A percentile compares a stretch with the other conserved stretches of the same genome.
phyloP scores from a whole-genome alignment of 2,888 invertebrate species.

The Drosophila recens region DNA sequence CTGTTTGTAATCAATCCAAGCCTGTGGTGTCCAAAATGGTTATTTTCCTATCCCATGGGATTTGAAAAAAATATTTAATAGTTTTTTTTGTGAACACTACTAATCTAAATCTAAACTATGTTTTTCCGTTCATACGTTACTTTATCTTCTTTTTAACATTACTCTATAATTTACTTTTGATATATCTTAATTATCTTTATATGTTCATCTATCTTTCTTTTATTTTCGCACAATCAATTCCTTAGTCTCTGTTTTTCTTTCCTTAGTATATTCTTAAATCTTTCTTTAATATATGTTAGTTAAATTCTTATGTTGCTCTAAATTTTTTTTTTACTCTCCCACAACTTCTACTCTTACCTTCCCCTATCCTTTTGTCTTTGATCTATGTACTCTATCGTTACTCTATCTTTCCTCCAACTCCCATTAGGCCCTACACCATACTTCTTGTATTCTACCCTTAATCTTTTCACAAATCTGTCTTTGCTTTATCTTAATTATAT shows the following conservation, averaged over 20 bases:
- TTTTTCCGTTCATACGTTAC: background rate
- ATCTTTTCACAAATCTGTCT: background rate
- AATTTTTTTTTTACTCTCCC: too few relatives aligned
- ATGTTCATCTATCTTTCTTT: background rate
- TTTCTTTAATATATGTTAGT: background rate
- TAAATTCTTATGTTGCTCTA: background rate
- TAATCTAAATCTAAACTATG: background rate
- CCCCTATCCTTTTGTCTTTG: too few relatives aligned
- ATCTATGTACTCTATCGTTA: too few relatives aligned
- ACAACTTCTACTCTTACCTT: too few relatives aligned
- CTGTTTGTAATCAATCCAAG: too few relatives aligned
- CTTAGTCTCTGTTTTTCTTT: background rate
- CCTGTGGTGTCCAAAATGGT: too few relatives aligned
- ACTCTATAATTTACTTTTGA: too few relatives aligned
- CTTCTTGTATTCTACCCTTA: background rate
- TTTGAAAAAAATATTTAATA: too few relatives aligned
- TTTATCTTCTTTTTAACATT: background rate
- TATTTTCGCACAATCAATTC: too few relatives aligned
- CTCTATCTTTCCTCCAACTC: background rate
- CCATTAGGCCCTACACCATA: too few relatives aligned
- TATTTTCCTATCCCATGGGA: too few relatives aligned
- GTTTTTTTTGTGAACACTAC: too few relatives aligned
- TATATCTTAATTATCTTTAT: background rate
- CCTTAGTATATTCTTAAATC: background rate
- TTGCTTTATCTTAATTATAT: background rate